phyloP scores from a whole-genome alignment of 1,140 invertebrate species.

The Trichoplusia ni region DNA sequence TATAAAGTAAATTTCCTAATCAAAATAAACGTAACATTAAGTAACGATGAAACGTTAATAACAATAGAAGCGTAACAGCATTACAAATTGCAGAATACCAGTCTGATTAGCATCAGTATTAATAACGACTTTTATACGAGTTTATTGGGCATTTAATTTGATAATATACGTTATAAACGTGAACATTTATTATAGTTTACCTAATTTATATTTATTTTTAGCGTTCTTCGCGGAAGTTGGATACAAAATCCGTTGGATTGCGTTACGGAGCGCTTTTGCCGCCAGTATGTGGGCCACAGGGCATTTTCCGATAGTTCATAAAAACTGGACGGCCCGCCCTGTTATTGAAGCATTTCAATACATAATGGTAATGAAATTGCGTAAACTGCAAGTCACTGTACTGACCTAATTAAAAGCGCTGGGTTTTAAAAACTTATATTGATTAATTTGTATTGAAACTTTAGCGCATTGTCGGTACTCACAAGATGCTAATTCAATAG shows the following conservation, averaged over 20 bases:
- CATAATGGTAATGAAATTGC: conserved; percentile 20
- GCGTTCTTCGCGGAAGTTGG: conserved; percentile 9
- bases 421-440: no score
- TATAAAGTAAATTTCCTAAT: no score
- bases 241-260: conserved; percentile 14
- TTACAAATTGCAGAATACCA: not conserved
- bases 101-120: no score
- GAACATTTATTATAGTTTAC: not conserved
- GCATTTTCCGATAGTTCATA: conserved; percentile 11
- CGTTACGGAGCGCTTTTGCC: conserved; percentile 27
- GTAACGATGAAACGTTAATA: no score
- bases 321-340: conserved; percentile 8
- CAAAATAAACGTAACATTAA: no score
- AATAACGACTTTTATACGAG: not conserved
- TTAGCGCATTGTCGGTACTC: no score
- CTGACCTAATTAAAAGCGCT: conserved; percentile 5
- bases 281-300: conserved; percentile 8
- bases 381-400: conserved; percentile 8
- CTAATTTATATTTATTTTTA: conserved; percentile 27
- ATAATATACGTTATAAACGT: conserved; percentile 1
- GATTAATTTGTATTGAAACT: no score
- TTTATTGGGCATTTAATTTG: conserved; percentile 9
- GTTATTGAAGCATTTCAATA: conserved; percentile 18
- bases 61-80: not conserved
- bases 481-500: no score